A percentile compares a stretch with the other conserved stretches of the same genome.
These are phyloP conservation scores for Halcyon badia DNA, from an alignment of 2,797 vertebrate species.

Conservation along the genomic window DNA sequence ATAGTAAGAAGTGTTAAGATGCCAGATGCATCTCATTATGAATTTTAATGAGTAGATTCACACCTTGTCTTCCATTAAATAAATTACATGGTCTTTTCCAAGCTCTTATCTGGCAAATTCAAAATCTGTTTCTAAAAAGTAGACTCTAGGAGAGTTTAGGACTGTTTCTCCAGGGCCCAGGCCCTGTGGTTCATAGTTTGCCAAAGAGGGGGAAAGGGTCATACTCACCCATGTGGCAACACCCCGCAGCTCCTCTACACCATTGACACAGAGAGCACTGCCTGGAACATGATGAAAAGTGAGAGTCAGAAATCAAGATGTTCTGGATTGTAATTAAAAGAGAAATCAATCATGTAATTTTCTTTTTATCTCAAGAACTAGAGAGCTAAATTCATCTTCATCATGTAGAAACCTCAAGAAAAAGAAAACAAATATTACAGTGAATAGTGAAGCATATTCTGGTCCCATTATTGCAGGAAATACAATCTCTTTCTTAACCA, in stretches of 20 bases:
- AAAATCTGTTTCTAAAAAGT: constrained; percentile 29
- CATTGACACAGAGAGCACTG: not conserved
- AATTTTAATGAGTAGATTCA: constrained; percentile 55
- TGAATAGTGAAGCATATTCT: constrained; percentile 25
- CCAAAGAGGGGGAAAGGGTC: not conserved
- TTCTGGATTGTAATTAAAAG: constrained; percentile 20
- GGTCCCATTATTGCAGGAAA: constrained; percentile 30
- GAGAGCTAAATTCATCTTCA: constrained; percentile 53
- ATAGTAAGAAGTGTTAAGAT: constrained; percentile 57
- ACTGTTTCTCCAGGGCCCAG: not conserved
- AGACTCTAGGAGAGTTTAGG: not conserved
- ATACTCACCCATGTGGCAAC: not conserved
- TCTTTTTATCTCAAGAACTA: constrained; percentile 2
- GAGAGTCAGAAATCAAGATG: constrained; percentile 27
- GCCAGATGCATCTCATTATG: constrained; percentile 45
- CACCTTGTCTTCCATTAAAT: constrained; percentile 43
- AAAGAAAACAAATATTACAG: constrained; percentile 48
- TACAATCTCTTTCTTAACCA: constrained; percentile 64
- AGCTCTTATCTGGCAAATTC: not conserved
- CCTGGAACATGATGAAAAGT: constrained; percentile 29
- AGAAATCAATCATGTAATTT: constrained; percentile 55
- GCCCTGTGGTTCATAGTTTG: not conserved
- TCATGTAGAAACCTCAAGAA: constrained; percentile 49
- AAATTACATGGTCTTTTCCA: constrained; percentile 57
- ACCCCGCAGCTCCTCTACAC: not conserved